phyloP scores from a whole-genome alignment of 2,797 vertebrate species.

The Agapornis canus region DNA sequence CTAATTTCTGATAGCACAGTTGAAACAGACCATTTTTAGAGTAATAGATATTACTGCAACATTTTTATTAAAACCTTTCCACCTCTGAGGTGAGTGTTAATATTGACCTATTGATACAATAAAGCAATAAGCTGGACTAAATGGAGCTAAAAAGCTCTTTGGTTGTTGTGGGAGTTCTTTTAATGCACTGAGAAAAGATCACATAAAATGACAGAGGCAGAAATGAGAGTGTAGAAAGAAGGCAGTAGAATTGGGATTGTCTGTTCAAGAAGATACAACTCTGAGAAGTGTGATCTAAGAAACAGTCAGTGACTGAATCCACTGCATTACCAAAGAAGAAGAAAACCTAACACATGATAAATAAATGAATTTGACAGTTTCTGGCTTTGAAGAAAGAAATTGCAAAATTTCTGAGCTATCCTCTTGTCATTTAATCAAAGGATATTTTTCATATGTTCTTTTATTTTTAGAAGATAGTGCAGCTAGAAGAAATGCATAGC shows the following conservation, averaged over 20 bases:
- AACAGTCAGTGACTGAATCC: background rate
- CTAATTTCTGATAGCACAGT: background rate
- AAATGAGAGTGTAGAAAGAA: background rate
- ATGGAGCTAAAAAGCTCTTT: background rate
- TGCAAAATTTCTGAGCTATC: background rate
- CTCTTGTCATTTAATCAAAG: background rate
- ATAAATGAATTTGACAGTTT: background rate
- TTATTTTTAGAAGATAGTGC: background rate
- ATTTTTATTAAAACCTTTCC: background rate
- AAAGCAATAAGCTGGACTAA: background rate
- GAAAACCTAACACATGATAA: background rate
- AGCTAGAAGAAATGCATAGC: background rate
- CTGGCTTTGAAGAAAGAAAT: background rate
- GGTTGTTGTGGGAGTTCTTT: background rate
- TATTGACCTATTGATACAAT: background rate
- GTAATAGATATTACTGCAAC: background rate
- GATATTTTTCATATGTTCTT: background rate
- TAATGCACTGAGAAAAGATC: background rate
- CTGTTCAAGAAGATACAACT: background rate
- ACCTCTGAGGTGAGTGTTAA: background rate
- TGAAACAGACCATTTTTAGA: background rate
- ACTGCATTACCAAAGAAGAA: background rate
- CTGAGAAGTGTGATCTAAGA: background rate
- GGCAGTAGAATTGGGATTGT: background rate
- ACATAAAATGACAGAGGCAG: background rate